Evolutionary conservation across 1,140 invertebrate genomes (phyloP), one percentile per base, ranked within the genome.

Genomic region (Dreissena rostriformis): DNA sequence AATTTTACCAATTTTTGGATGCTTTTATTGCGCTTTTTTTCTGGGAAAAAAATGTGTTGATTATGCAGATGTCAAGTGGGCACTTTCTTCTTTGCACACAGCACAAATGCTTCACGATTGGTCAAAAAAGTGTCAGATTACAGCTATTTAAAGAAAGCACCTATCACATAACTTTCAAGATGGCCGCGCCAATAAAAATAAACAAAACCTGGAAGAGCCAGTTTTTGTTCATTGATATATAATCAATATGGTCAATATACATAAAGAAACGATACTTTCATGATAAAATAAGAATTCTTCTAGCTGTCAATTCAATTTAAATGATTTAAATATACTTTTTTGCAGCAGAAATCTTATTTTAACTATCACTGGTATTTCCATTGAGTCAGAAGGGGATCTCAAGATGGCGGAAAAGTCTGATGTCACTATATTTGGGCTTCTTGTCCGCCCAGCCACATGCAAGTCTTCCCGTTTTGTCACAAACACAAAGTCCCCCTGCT

Each of bases 101-200:
- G 49, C 28, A 77, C 75, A 39, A 66, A 77, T 29, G 63, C 49
- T 65, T 15, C 57, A 66, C 29, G 75, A 77, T 77, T 77, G 57
- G 75, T 51, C 57, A 77, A 77, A 51, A 51, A 17, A 49, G 19
- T 17, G 75, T 63, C 63, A 77, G 57, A 51, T 77, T 63, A 77
- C 66, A 66, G 26, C 75, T 15, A 49, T 77, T 63, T 77, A 77
- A 65, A 66, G 12, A 77, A 77, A 77, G 12, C 63, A 17, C 24
- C 75, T 49, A 66, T 77, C 75, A 66, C 63, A 66, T 77, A 63
- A 77, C 66, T 77, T 77, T 77, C 75, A 77, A 77, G 75, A 77
- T 77, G 75, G 75, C 75, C 29, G 75, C 75, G 24, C 63, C 75
- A 55, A 77, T 77, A 57, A 77, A 29, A 49, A 17, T 65, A 65